phyloP scores from a whole-genome alignment of 1,140 invertebrate species.

The Drosophila prosaltans region DNA sequence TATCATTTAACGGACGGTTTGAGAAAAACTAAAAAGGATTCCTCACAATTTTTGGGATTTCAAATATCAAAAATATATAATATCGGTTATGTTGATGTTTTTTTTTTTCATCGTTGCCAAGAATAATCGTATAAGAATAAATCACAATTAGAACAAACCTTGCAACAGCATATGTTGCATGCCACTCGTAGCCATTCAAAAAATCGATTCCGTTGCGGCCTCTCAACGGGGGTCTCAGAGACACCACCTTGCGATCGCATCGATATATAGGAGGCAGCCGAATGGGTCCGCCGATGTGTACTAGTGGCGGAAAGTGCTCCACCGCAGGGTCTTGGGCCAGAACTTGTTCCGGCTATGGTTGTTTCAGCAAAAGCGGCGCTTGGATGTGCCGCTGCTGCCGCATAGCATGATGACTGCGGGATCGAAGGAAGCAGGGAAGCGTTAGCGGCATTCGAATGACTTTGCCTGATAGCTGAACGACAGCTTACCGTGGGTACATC shows the following conservation, averaged over 20 bases:
- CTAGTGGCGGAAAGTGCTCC: slow-evolving; percentile 12
- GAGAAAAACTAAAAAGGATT: too few relatives aligned
- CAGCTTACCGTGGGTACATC: slow-evolving; percentile 68
- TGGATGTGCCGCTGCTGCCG: slow-evolving; percentile 60
- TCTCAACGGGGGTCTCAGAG: slow-evolving; percentile 37
- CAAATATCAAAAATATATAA: too few relatives aligned
- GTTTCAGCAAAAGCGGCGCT: slow-evolving; percentile 66
- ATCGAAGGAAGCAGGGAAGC: slow-evolving; percentile 29
- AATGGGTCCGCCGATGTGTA: slow-evolving; percentile 64
- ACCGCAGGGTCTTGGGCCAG: slow-evolving; percentile 7
- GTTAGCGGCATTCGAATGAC: slow-evolving; percentile 24
- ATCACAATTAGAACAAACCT: slow-evolving; percentile 53
- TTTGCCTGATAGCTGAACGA: neutral
- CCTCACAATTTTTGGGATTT: too few relatives aligned
- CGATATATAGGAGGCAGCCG: slow-evolving; percentile 71
- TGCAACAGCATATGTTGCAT: slow-evolving; percentile 65
- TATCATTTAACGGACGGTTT: too few relatives aligned
- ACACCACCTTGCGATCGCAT: slow-evolving; percentile 60
- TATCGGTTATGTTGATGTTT: too few relatives aligned
- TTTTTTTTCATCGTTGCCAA: too few relatives aligned
- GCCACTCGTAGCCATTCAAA: slow-evolving; percentile 59
- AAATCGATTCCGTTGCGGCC: slow-evolving; percentile 54
- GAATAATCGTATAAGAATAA: neutral
- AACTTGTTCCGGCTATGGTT: neutral
- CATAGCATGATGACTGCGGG: slow-evolving; percentile 68